phyloP scores from a whole-genome alignment of 2,888 invertebrate genomes.

The Operophtera brumata region DNA sequence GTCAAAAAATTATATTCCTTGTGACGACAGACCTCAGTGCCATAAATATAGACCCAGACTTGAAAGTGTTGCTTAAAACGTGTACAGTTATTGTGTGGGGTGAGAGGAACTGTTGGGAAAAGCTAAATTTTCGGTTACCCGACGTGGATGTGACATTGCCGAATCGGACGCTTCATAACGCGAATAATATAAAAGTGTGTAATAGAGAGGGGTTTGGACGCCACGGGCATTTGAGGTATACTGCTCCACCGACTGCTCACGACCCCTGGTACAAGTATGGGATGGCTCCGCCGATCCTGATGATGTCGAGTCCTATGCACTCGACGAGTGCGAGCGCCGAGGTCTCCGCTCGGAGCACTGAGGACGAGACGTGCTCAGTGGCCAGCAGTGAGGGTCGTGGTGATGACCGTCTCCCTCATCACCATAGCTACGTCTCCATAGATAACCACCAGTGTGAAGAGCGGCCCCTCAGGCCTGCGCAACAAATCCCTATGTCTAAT shows the following conservation, averaged over 20 bases:
- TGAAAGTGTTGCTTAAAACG: constrained; percentile 86
- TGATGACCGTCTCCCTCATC: constrained; percentile 76
- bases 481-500: constrained; percentile 74
- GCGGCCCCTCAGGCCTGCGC: constrained; percentile 71
- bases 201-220: constrained; percentile 74
- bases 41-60: constrained; percentile 86
- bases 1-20: constrained; percentile 80
- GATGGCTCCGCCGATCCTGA: constrained; percentile 73
- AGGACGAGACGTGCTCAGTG: constrained; percentile 83
- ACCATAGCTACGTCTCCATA: constrained; percentile 80
- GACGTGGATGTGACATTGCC: constrained; percentile 84
- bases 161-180: constrained; percentile 79
- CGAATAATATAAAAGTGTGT: constrained; percentile 72
- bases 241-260: constrained; percentile 76
- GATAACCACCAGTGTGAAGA: constrained; percentile 78
- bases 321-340: constrained; percentile 81
- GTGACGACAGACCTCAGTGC: constrained; percentile 81
- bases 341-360: constrained; percentile 82
- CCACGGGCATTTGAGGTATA: constrained; percentile 76
- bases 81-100: constrained; percentile 89
- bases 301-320: constrained; percentile 84
- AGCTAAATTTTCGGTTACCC: constrained; percentile 90
- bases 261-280: constrained; percentile 79
- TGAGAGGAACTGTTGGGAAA: constrained; percentile 93
- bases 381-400: constrained; percentile 80